Conservation (phyloP, 2,797 vertebrate species). For the Hydrolagus colliei region DNA sequence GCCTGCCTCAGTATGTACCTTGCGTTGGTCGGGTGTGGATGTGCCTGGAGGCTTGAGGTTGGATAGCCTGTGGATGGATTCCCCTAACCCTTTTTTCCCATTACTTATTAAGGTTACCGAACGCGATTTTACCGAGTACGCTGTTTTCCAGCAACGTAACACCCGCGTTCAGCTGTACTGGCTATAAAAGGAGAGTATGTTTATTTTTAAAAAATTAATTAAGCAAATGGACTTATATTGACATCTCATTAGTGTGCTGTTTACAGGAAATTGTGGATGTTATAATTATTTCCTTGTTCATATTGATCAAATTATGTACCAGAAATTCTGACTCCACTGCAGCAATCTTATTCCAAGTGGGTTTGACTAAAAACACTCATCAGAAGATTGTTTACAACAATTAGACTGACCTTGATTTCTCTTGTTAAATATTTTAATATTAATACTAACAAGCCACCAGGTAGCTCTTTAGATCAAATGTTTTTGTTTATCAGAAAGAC, state of each 20-base stretch:
- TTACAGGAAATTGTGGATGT: neutral
- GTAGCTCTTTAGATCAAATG: constrained; percentile 22
- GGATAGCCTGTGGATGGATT: no score
- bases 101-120: no score
- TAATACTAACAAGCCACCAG: no score
- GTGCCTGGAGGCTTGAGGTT: no score
- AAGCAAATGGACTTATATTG: neutral
- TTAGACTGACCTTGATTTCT: neutral
- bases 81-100: no score
- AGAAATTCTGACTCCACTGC: neutral
- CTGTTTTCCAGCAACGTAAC: no score
- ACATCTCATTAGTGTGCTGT: neutral
- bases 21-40: no score
- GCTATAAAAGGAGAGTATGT: neutral
- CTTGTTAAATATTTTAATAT: neutral
- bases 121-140: no score
- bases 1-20: no score
- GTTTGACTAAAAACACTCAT: neutral
- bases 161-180: no score
- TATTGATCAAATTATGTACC: neutral
- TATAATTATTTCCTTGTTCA: neutral
- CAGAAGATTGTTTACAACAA: neutral
- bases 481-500: constrained; percentile 35
- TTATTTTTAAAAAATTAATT: neutral
- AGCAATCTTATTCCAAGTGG: neutral